These are phyloP conservation scores for Rhabdomys pumilio DNA, from an alignment of 2,797 vertebrate genomes.

Conservation along the genomic window DNA sequence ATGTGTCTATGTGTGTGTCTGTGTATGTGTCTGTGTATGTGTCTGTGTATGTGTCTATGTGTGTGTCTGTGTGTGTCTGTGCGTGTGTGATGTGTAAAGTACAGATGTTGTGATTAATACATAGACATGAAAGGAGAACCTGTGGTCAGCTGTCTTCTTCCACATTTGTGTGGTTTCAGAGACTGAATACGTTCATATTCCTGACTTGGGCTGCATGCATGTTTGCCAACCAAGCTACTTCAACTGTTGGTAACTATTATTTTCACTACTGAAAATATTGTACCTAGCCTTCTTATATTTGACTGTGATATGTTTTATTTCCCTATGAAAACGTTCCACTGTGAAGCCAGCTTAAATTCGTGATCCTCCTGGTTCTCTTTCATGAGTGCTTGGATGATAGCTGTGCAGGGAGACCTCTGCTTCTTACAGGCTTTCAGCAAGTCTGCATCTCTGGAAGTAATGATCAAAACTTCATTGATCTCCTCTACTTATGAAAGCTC, in stretches of 20 bases:
- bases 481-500: background rate
- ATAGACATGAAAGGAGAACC: background rate
- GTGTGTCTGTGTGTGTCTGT: background rate
- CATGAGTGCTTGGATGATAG: background rate
- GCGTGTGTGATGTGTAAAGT: background rate
- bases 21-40: background rate
- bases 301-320: background rate
- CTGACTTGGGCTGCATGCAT: background rate
- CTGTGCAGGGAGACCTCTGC: no score
- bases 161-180: background rate
- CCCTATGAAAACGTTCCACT: no score
- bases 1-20: background rate
- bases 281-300: background rate
- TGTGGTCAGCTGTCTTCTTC: background rate
- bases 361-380: background rate
- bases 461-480: background rate
- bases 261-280: background rate
- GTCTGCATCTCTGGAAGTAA: background rate
- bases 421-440: background rate
- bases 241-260: background rate
- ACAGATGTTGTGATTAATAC: background rate
- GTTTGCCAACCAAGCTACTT: no score
- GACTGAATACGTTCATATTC: background rate
- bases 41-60: background rate
- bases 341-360: background rate